A percentile compares a stretch with the other conserved stretches of the same genome.
phyloP scores from a whole-genome alignment of 1,140 invertebrate species.

The Diachasmimorpha longicaudata region DNA sequence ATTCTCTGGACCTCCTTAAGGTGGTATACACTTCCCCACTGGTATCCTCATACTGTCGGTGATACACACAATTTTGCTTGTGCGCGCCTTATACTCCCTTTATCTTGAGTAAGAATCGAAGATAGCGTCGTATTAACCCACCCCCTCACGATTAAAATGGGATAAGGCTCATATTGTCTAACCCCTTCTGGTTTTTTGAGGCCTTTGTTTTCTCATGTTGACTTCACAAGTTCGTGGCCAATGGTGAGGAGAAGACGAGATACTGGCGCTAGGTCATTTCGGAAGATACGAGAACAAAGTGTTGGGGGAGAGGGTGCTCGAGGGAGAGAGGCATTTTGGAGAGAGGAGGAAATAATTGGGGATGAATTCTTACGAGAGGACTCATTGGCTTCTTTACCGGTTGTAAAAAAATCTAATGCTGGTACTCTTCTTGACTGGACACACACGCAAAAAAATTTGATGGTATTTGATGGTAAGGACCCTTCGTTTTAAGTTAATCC shows the following conservation, averaged over 20 bases:
- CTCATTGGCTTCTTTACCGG: background rate
- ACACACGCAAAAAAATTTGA: too few species aligned
- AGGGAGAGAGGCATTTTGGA: background rate
- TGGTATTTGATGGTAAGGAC: too few species aligned
- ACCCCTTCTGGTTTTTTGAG: slow-evolving; percentile 19
- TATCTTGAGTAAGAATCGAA: slow-evolving; percentile 53
- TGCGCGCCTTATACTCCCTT: slow-evolving; percentile 40
- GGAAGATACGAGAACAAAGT: background rate
- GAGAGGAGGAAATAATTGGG: slow-evolving; percentile 18
- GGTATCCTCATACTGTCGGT: slow-evolving; percentile 16
- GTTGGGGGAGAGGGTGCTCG: background rate
- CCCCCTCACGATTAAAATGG: slow-evolving; percentile 13
- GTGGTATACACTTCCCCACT: background rate
- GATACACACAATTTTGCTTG: slow-evolving; percentile 41
- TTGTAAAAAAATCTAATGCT: too few species aligned
- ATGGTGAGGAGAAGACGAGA: background rate
- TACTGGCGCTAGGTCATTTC: background rate
- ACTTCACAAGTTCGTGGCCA: background rate
- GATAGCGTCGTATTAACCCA: slow-evolving; percentile 50
- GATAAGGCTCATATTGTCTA: slow-evolving; percentile 58
- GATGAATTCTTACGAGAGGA: slow-evolving; percentile 21
- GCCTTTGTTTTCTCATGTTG: background rate
- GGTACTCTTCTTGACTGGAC: too few species aligned
- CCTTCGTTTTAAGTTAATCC: too few species aligned
- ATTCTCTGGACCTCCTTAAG: slow-evolving; percentile 29